Conservation (phyloP, 2,888 invertebrate species). For the Pyrochroa serraticornis region DNA sequence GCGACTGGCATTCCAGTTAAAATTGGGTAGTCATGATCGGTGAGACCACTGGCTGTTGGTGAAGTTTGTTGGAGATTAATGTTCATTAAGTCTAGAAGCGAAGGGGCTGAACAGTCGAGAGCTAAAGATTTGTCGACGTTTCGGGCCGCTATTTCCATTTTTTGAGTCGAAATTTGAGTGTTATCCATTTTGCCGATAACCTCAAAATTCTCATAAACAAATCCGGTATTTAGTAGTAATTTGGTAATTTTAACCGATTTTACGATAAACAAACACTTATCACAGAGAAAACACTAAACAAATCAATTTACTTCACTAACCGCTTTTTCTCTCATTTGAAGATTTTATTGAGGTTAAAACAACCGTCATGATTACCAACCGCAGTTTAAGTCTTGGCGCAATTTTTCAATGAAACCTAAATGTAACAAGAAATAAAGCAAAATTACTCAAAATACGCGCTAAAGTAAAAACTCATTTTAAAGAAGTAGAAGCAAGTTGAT, state of each 20-base stretch:
- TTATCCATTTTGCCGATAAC: constrained; percentile 50
- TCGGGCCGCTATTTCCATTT: constrained; percentile 78
- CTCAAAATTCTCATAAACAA: constrained; percentile 12
- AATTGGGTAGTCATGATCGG: constrained; percentile 90
- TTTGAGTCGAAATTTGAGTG: constrained; percentile 61
- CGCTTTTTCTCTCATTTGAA: not conserved
- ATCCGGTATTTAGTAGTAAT: constrained; percentile 37
- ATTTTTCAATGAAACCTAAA: too few species aligned
- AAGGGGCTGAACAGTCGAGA: constrained; percentile 74
- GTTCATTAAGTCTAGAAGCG: constrained; percentile 72
- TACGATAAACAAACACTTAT: not conserved
- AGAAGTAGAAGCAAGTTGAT: too few species aligned
- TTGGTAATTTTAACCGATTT: constrained; percentile 39
- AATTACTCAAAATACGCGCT: too few species aligned
- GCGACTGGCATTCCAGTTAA: constrained; percentile 73
- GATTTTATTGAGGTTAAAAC: not conserved
- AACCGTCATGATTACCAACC: too few species aligned
- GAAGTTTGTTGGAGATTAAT: constrained; percentile 72
- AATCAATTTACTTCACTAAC: not conserved
- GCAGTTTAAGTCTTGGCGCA: too few species aligned
- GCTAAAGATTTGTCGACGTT: constrained; percentile 78
- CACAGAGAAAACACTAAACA: not conserved
- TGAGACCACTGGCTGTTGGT: constrained; percentile 82
- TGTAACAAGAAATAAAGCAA: too few species aligned
- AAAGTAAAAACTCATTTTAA: too few species aligned